Evolutionary conservation across 2,888 invertebrate genomes (phyloP).

Genomic region (Tetanocera ferruginea): DNA sequence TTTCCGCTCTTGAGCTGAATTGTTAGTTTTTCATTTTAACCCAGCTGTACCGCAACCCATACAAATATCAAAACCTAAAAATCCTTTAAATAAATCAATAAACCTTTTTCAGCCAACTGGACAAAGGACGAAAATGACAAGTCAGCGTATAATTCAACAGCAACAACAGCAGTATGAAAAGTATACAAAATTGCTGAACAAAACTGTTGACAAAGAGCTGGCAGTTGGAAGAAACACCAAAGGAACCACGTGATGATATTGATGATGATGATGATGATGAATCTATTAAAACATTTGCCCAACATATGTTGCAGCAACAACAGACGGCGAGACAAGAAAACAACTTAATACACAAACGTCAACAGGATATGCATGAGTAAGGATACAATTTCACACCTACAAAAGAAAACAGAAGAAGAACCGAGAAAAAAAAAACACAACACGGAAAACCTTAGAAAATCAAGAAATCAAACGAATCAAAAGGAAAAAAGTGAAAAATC

Average conservation of each 20-base stretch:
- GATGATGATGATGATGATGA: neutral
- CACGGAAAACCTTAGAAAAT: neutral
- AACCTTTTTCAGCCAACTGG: neutral
- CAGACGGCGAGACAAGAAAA: conserved; percentile 34
- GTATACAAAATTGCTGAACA: neutral
- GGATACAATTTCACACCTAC: conserved; percentile 65
- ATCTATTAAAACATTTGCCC: conserved; percentile 30
- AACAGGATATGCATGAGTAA: conserved; percentile 65
- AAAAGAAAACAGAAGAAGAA: conserved; percentile 42
- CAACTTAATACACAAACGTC: conserved; percentile 50
- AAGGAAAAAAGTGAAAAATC: neutral
- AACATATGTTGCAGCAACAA: conserved; percentile 25
- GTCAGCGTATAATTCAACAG: conserved; percentile 4
- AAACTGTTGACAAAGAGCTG: neutral
- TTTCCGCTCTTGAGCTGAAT: too few species aligned
- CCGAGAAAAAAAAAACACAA: neutral
- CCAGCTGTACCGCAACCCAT: neutral
- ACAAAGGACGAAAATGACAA: neutral
- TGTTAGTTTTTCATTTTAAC: too few species aligned
- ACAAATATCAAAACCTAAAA: neutral
- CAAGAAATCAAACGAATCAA: neutral
- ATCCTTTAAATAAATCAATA: conserved; percentile 1
- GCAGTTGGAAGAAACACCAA: neutral
- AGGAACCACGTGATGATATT: conserved; percentile 8
- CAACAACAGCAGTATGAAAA: neutral